Conservation (phyloP, 2,888 invertebrate genomes). For the Melanophora roralis region DNA sequence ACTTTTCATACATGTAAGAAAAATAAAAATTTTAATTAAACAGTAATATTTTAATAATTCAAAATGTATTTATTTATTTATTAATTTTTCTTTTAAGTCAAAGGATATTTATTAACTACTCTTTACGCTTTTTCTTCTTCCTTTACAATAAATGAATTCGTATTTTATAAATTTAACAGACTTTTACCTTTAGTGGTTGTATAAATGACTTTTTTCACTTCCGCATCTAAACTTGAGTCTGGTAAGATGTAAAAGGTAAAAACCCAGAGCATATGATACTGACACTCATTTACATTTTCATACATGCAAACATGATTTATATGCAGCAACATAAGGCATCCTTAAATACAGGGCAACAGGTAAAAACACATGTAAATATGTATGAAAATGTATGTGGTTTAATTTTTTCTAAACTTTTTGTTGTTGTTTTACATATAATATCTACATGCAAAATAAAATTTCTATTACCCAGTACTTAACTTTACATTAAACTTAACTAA, state of each 20-base stretch:
- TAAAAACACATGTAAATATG: constrained; percentile 4
- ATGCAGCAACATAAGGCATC: constrained; percentile 28
- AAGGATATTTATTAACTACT: not conserved
- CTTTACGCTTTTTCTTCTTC: not conserved
- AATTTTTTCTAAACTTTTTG: not conserved
- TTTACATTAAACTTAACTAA: constrained; percentile 37
- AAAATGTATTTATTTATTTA: no score
- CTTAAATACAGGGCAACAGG: constrained; percentile 56
- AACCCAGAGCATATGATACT: constrained; percentile 36
- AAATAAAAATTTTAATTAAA: no score
- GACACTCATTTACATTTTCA: constrained; percentile 37
- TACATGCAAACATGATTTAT: not conserved
- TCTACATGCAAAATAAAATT: constrained; percentile 20
- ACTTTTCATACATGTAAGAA: no score
- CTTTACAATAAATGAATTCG: not conserved
- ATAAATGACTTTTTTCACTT: not conserved
- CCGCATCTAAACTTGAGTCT: not conserved
- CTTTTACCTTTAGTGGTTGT: constrained; percentile 19
- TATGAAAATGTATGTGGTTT: not conserved
- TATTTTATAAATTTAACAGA: constrained; percentile 34
- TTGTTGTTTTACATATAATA: not conserved
- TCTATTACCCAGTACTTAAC: constrained; percentile 33
- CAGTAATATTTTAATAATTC: no score
- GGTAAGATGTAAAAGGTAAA: constrained; percentile 16
- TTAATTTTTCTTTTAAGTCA: no score